Percentiles rank a stretch among this genome's conserved stretches.
These are phyloP conservation scores for Holacanthella duospinosa DNA, from an alignment of 2,888 invertebrate species.

Conservation along the genomic window DNA sequence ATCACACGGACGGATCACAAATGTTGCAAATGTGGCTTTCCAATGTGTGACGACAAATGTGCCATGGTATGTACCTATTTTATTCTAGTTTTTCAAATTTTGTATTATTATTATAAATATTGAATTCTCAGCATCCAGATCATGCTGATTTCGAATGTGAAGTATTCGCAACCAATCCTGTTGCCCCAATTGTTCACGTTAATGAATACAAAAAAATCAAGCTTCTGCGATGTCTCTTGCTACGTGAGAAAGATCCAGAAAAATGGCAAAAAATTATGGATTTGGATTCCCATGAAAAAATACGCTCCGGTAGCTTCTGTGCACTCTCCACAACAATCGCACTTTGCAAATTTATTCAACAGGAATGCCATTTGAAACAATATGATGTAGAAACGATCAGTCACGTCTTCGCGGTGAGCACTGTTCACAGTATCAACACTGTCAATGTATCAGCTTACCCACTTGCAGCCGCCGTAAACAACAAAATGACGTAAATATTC, in stretches of 20 bases:
- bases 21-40: slow-evolving; percentile 53
- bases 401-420: too few relatives aligned
- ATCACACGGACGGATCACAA: slow-evolving; percentile 23
- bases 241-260: slow-evolving; percentile 49
- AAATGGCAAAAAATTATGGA: slow-evolving; percentile 49
- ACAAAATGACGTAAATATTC: too few relatives aligned
- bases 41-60: slow-evolving; percentile 54
- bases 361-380: slow-evolving; percentile 23
- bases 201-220: slow-evolving; percentile 53
- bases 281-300: slow-evolving; percentile 55
- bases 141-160: slow-evolving; percentile 31
- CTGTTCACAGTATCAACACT: too few relatives aligned
- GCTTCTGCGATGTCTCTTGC: slow-evolving; percentile 54
- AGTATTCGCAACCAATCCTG: slow-evolving; percentile 24
- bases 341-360: slow-evolving; percentile 23
- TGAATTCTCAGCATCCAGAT: slow-evolving; percentile 10
- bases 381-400: slow-evolving; percentile 24
- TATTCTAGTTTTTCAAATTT: not conserved
- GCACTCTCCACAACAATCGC: slow-evolving; percentile 17
- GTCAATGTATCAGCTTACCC: too few relatives aligned
- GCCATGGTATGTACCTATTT: slow-evolving; percentile 43
- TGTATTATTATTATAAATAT: not conserved
- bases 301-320: slow-evolving; percentile 46
- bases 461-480: too few relatives aligned
- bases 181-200: slow-evolving; percentile 24